A percentile compares a stretch with the other conserved stretches of the same genome.
phyloP scores from a whole-genome alignment of 2,888 invertebrate species.

The Sminthurinus aureus region DNA sequence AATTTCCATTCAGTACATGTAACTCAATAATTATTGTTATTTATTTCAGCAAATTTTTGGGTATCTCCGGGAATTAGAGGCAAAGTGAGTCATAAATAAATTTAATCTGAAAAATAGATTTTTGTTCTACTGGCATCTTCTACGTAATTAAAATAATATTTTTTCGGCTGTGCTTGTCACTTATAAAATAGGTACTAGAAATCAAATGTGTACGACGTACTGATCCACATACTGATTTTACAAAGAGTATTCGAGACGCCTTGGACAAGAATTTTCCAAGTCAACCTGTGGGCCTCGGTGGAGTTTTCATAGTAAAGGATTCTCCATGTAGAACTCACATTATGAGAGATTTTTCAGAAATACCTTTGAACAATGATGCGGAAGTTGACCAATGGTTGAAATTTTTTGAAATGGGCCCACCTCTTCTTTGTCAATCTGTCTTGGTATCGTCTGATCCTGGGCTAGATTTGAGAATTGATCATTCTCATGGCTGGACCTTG shows the following conservation, averaged over 20 bases:
- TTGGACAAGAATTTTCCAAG: conserved; percentile 63
- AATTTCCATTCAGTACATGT: not conserved
- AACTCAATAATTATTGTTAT: too few relatives aligned
- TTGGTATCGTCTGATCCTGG: conserved; percentile 87
- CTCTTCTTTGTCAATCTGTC: conserved; percentile 86
- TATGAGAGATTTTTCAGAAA: conserved; percentile 90
- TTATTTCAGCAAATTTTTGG: conserved; percentile 30
- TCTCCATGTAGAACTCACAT: conserved; percentile 91
- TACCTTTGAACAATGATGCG: conserved; percentile 74
- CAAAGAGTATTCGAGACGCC: conserved; percentile 78
- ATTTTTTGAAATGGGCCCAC: conserved; percentile 90
- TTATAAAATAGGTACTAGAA: conserved; percentile 72
- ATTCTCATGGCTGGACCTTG: conserved; percentile 82
- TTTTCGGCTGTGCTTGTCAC: too few relatives aligned
- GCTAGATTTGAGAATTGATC: conserved; percentile 89
- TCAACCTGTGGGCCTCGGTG: conserved; percentile 76
- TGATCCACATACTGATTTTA: conserved; percentile 73
- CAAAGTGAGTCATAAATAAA: too few relatives aligned
- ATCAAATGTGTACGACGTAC: conserved; percentile 77
- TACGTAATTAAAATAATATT: too few relatives aligned
- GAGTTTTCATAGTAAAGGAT: conserved; percentile 81
- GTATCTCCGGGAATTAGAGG: conserved; percentile 52
- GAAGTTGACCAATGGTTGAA: conserved; percentile 87
- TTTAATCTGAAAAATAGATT: too few relatives aligned
- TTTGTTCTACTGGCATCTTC: too few relatives aligned